Base-by-base conservation (phyloP, 2,113 vertebrate genomes). In the Chamaetylas fuelleborni region DNA sequence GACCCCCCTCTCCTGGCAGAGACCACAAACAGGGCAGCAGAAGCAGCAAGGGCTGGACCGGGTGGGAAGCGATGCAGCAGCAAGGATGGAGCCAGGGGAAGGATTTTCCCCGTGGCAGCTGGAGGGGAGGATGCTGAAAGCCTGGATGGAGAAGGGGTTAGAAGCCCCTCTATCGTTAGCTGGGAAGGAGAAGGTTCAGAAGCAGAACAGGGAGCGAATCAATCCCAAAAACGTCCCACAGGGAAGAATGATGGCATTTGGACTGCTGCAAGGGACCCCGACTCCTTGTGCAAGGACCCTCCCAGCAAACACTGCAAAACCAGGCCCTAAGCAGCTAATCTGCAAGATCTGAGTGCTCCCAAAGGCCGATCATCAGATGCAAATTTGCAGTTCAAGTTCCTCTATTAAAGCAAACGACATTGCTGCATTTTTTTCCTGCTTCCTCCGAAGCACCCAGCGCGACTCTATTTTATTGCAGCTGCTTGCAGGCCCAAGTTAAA, bases 1-100 rank as follows among this genome's bases (percentile, higher is more conserved):
- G 97, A 70, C 94, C 83, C 98, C 98, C 98, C 97, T 97, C 97
- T 98, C 97, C 98, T 98, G 98, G 98, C 97, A 86, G 95, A 97
- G 95, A 97, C 93, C 93, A 96, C 80, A 93, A 95, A 96, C 74
- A 92, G 72, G 91, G 90, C 33, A 69, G 40, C 90, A 53, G 29
- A 5, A 71, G 86, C 77, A 38, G 89, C 25, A 12, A 64, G n/a
- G 70, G 19, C 5, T 29, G 85, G 31, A 17, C 58, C 13, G 5
- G 19, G 2, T 24, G 70, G 38, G 50, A 72, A 50, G 47, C 0
- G 50, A n/a, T 67, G 50, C 56, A 33, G 73, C 14, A 2, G 5
- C 13, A 61, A 5, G 70, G 60, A 51, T 8, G 60, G 62, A 66
- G 33, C 19, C 86, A 14, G 12, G 19, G n/a, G 28, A 70, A 43